phyloP scores from a whole-genome alignment of 2,888 invertebrate genomes.

The Callyntrura sp. region DNA sequence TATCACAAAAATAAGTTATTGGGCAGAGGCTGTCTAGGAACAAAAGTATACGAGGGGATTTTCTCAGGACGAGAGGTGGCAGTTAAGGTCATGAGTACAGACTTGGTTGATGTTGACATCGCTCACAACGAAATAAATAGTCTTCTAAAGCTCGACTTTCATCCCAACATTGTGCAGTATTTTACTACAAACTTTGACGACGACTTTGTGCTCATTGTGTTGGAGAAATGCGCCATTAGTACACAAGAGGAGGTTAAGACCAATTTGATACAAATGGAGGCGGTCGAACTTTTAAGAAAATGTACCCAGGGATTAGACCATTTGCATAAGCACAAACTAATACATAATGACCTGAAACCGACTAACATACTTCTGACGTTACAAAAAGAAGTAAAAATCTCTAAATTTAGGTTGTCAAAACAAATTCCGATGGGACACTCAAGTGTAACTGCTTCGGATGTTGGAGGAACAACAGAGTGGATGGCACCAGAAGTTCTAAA shows the following conservation, averaged over 20 bases:
- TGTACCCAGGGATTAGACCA: too few relatives aligned
- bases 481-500: too few relatives aligned
- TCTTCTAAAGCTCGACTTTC: neutral
- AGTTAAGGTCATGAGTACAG: neutral
- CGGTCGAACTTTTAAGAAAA: too few relatives aligned
- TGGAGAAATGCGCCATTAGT: neutral
- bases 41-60: neutral
- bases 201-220: neutral
- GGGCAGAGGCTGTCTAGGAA: too few relatives aligned
- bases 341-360: too few relatives aligned
- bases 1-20: too few relatives aligned
- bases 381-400: neutral
- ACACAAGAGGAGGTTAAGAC: neutral
- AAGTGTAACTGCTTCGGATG: too few relatives aligned
- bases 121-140: neutral
- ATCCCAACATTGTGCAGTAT: neutral
- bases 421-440: too few relatives aligned
- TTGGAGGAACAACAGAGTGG: too few relatives aligned
- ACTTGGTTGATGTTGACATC: neutral
- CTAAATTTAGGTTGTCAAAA: neutral
- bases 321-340: too few relatives aligned
- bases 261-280: neutral
- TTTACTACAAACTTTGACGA: too few relatives aligned
- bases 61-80: neutral
- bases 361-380: too few relatives aligned